Base-by-base conservation (phyloP, 2,113 vertebrate genomes). In the Uria lomvia region DNA sequence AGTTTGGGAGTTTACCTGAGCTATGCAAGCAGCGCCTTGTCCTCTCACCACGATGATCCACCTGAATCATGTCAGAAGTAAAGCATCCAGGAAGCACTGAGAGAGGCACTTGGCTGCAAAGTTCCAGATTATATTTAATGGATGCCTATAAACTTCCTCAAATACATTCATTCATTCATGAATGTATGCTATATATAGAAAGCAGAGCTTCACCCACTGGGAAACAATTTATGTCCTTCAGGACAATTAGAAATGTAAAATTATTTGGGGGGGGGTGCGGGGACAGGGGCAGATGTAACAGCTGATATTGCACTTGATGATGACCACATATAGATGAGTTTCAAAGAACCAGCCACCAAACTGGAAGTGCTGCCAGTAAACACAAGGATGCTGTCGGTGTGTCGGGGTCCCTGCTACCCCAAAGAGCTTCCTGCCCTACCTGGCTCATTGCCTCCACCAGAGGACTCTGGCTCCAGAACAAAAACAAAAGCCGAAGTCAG, bases 231-330 rank as follows among this genome's bases (percentile, higher is more conserved):
- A 49, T 34, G 20, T 18, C 45, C 45, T 27, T 74, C 38, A 59
- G 56, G 43, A 68, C 60, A 90, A 65, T 7, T 63, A 45, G 34
- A 87, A 73, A 74, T 38, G 5, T 47, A 47, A 78, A 95, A 67
- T 20, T 14, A 2, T 58, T 38, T 3, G 4, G n/a, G 16, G 24
- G 1, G 14, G 4, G 3, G 4, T 2, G 12, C 12, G 9, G 5
- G 3, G 26, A 45, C 20, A 21, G 47, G 6, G 6, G 38, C 15
- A 65, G 49, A 47, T 38, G 9, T 30, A 63, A 59, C 9, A 83
- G 26, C 62, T 74, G 42, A 71, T 52, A 66, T 50, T 76, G 32
- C 40, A 23, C 67, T 65, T 80, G 63, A 34, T 59, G 43, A 34
- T 60, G 58, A 60, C 11, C 29, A 68, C 15, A 10, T 71, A 71